These are phyloP conservation scores for Arion vulgaris DNA, from an alignment of 1,140 invertebrate genomes.

Conservation along the genomic window DNA sequence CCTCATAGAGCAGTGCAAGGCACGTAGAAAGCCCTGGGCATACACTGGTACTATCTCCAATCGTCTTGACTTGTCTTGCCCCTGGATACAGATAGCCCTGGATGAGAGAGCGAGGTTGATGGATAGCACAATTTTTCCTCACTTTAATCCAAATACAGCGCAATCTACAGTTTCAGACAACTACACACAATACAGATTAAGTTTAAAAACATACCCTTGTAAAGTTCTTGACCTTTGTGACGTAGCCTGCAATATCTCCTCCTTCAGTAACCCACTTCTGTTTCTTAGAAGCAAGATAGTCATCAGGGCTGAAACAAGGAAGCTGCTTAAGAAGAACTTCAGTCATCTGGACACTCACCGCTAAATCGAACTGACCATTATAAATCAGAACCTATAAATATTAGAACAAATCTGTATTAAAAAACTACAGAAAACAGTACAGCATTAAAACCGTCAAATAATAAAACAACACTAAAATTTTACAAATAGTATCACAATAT, in stretches of 20 bases:
- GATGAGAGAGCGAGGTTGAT: too few species aligned
- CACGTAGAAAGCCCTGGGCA: too few species aligned
- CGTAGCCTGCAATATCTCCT: conserved; percentile 24
- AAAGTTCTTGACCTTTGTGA: conserved; percentile 21
- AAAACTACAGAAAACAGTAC: not conserved
- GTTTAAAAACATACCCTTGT: conserved; percentile 5
- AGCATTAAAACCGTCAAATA: not conserved
- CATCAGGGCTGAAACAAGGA: conserved; percentile 27
- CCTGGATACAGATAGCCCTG: too few species aligned
- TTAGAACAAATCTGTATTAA: not conserved
- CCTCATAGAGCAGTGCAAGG: too few species aligned
- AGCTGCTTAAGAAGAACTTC: conserved; percentile 34
- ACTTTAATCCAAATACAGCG: too few species aligned
- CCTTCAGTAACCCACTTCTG: not conserved
- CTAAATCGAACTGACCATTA: conserved; percentile 35
- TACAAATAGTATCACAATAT: too few species aligned
- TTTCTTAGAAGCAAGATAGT: conserved; percentile 14
- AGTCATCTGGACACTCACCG: conserved; percentile 40
- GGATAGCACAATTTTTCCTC: too few species aligned
- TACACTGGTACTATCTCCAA: too few species aligned
- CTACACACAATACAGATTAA: too few species aligned
- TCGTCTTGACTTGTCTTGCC: too few species aligned
- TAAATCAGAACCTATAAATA: conserved; percentile 27
- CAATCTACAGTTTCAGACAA: too few species aligned
- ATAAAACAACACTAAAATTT: not conserved